Percentiles rank a stretch among this genome's conserved stretches.
Evolutionary conservation across 2,113 vertebrate species (phyloP).

Genomic region (Chrysochloris asiatica): DNA sequence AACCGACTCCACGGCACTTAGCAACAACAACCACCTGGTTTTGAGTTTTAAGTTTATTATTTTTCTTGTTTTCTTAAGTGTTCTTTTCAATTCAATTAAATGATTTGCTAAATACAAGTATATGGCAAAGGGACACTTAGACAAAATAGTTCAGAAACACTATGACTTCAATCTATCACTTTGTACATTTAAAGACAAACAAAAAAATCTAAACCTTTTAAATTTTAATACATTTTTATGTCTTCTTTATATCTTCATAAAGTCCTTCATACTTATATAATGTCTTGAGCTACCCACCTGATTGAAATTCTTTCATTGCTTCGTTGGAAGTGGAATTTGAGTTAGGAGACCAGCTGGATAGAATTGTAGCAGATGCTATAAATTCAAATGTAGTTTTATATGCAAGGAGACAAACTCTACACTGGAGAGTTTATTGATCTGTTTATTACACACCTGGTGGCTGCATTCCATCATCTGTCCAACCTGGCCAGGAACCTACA

Average conservation of each 20-base stretch:
- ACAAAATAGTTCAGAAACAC: not conserved
- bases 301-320: slow-evolving; percentile 35
- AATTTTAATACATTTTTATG: slow-evolving; percentile 55
- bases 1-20: no score
- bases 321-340: slow-evolving; percentile 20
- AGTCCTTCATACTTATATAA: not conserved
- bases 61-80: slow-evolving; percentile 28
- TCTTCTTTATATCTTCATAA: slow-evolving; percentile 27
- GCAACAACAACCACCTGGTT: no score
- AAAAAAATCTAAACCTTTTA: slow-evolving; percentile 23
- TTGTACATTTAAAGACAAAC: slow-evolving; percentile 35
- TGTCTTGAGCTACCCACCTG: slow-evolving; percentile 24
- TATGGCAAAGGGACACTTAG: not conserved
- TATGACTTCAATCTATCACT: not conserved
- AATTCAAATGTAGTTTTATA: slow-evolving; percentile 50
- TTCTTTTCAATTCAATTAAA: not conserved
- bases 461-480: slow-evolving; percentile 42
- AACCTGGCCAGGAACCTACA: not conserved
- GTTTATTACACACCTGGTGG: slow-evolving; percentile 46
- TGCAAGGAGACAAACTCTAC: slow-evolving; percentile 13
- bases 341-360: slow-evolving; percentile 32
- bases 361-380: slow-evolving; percentile 45
- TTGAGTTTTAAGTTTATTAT: not conserved
- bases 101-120: slow-evolving; percentile 32
- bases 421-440: not conserved